These are phyloP conservation scores for Drosophila fungiperda DNA, from an alignment of 2,888 invertebrate species.

Conservation along the genomic window DNA sequence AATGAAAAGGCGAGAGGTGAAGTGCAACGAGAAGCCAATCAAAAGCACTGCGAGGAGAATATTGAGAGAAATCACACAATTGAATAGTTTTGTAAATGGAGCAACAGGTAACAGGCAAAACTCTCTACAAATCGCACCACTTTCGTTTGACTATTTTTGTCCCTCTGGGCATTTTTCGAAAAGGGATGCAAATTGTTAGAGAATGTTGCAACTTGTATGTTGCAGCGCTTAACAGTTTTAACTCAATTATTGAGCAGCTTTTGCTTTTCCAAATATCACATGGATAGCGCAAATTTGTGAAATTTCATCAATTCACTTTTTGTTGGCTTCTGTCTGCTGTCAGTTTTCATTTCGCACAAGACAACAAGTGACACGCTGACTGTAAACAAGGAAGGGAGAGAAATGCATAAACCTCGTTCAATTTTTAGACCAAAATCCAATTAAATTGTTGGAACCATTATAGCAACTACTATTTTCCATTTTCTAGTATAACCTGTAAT, in stretches of 20 bases:
- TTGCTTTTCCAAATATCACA: not conserved
- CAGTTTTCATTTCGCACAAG: conserved; percentile 1
- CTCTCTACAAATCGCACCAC: not conserved
- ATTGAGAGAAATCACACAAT: not conserved
- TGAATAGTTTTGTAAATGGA: not conserved
- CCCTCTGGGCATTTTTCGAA: not conserved
- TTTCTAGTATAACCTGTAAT: conserved; percentile 6
- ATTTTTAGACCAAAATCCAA: conserved; percentile 33
- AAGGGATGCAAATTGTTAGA: not conserved
- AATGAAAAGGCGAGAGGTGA: not conserved
- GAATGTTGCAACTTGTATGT: not conserved
- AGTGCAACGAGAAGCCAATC: conserved; percentile 1
- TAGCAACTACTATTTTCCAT: conserved; percentile 22
- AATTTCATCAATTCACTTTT: conserved; percentile 35
- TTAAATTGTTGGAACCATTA: conserved; percentile 24
- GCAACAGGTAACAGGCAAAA: not conserved
- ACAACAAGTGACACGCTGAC: conserved; percentile 1
- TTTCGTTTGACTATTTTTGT: not conserved
- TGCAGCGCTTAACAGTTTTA: not conserved
- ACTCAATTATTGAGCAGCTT: conserved; percentile 10
- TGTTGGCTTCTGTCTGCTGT: not conserved
- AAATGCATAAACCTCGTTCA: conserved; percentile 25
- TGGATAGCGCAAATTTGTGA: conserved; percentile 23
- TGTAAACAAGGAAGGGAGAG: conserved; percentile 4
- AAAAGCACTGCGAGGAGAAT: not conserved